Percentiles rank a stretch among this genome's conserved stretches.
phyloP scores from a whole-genome alignment of 2,888 invertebrate species.

The Dascillus cervinus region DNA sequence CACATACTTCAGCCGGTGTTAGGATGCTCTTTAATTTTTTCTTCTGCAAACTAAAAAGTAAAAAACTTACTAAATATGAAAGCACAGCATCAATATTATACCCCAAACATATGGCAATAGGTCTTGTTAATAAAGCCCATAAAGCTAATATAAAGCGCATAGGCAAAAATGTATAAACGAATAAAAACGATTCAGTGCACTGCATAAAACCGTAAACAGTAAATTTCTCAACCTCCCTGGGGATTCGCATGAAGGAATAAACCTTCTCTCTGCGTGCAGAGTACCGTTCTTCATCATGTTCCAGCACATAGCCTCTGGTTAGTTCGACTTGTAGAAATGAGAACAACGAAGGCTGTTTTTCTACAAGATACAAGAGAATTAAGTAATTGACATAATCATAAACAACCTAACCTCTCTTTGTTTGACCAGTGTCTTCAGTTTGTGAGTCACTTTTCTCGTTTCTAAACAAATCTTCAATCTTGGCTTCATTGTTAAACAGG shows the following conservation, averaged over 20 bases:
- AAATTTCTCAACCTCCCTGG: slow-evolving; percentile 85
- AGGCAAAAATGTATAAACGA: slow-evolving; percentile 95
- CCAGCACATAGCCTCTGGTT: slow-evolving; percentile 85
- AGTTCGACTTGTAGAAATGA: slow-evolving; percentile 80
- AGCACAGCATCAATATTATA: slow-evolving; percentile 24
- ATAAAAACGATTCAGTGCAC: slow-evolving; percentile 95
- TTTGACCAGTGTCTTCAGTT: slow-evolving; percentile 25
- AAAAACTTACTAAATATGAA: background rate
- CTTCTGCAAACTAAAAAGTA: slow-evolving; percentile 27
- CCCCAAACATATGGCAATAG: slow-evolving; percentile 68
- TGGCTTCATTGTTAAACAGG: slow-evolving; percentile 36
- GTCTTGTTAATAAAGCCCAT: slow-evolving; percentile 69
- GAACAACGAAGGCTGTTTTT: slow-evolving; percentile 41
- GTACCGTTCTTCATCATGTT: slow-evolving; percentile 92
- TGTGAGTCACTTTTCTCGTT: slow-evolving; percentile 25
- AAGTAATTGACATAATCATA: background rate
- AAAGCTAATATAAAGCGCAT: slow-evolving; percentile 82
- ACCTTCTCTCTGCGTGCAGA: slow-evolving; percentile 91
- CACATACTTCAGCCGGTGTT: slow-evolving; percentile 90
- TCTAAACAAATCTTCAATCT: slow-evolving; percentile 36
- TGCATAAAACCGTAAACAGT: slow-evolving; percentile 91
- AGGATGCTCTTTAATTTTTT: slow-evolving; percentile 52
- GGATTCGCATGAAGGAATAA: slow-evolving; percentile 94
- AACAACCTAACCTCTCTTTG: slow-evolving; percentile 26
- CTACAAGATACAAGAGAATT: slow-evolving; percentile 6